Evolutionary conservation across 1,140 invertebrate genomes (phyloP), one percentile per base, ranked within the genome.

Genomic region (Anastrepha ludens): DNA sequence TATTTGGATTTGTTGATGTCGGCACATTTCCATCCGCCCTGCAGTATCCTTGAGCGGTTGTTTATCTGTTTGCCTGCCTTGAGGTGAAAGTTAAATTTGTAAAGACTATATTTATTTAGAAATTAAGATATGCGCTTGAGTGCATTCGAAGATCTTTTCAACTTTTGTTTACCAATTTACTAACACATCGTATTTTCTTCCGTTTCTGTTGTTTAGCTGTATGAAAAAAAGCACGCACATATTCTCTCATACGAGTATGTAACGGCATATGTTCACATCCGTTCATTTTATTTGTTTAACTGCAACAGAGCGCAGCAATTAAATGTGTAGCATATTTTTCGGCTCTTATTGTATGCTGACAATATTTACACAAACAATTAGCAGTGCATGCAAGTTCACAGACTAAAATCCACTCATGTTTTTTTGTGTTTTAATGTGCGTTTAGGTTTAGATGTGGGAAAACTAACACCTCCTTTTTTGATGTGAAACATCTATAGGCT

Each of bases 41-140:
- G n/a, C 4, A 15, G 41, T 74, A 20, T 74, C 39, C 67, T 74
- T 74, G 67, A 44, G 67, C 67, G 29, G 13, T 50, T 74, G 5
- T 47, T 74, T 74, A 74, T 44, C 13, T 74, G 70, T 74, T 74
- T 74, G 70, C n/a, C 47, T 74, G 44, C 70, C 70, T 47, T 44
- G 41, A 74, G 70, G 70, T 74, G 39, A 50, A 47, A 74, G 70
- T 50, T 74, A 29, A 74, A 17, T 20, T 74, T 47, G 39, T 74
- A 74, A 74, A 41, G 3, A 74, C 50, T 74, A 74, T 74, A 74
- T 74, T 74, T 74, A 74, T 74, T 74, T 74, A 47, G 70, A 74
- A 74, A 74, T 74, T 74, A 74, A 74, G 70, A 47, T 47, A 29
- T 50, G 44, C 44, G 70, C 70, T 74, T 74, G 70, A 47, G 70